Conservation (phyloP, 2,797 vertebrate species). For the Sitta carolinensis region DNA sequence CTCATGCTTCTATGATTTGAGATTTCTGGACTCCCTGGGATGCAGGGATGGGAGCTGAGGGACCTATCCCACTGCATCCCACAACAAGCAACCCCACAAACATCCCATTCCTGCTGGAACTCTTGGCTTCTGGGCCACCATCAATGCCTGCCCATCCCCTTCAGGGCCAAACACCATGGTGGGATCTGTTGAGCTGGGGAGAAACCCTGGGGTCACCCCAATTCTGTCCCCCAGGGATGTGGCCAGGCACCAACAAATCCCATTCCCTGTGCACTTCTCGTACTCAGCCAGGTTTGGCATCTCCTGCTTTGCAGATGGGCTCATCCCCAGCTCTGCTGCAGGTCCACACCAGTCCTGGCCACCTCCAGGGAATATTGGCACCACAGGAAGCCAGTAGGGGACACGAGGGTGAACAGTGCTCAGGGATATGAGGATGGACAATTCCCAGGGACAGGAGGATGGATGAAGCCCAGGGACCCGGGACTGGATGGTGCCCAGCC, state of each 20-base stretch:
- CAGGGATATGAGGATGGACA: fast-evolving
- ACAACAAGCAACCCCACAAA: not conserved
- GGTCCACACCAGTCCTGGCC: not conserved
- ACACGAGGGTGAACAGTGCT: not conserved
- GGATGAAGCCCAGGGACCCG: not conserved
- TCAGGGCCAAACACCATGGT: not conserved
- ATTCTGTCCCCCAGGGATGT: not conserved
- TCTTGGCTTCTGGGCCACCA: not conserved
- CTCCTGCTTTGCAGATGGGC: not conserved
- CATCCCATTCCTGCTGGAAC: not conserved
- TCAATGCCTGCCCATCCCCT: not conserved
- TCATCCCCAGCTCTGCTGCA: not conserved
- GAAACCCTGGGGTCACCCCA: not conserved
- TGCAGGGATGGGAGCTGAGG: not conserved
- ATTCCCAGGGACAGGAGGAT: not conserved
- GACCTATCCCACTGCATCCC: not conserved
- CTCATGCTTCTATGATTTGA: not conserved
- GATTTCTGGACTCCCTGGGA: not conserved
- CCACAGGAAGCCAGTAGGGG: fast-evolving
- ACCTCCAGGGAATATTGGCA: not conserved
- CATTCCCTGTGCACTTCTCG: not conserved
- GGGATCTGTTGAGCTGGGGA: not conserved
- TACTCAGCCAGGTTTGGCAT: not conserved
- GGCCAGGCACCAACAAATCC: not conserved
- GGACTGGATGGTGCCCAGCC: not conserved